Evolutionary conservation across 2,113 vertebrate species (phyloP).

Genomic region (Nannobrachium achirus): DNA sequence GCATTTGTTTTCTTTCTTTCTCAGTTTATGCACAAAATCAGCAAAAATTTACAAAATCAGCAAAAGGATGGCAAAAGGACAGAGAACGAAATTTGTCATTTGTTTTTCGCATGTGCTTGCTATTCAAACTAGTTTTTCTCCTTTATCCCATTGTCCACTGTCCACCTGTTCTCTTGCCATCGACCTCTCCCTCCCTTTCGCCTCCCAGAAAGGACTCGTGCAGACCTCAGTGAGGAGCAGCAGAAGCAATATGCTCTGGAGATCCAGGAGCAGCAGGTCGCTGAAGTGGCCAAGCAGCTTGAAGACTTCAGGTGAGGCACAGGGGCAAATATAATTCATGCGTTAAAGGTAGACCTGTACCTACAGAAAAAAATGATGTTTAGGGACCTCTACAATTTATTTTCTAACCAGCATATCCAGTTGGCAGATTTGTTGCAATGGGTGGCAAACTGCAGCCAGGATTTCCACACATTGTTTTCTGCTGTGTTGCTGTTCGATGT

Average conservation of each 20-base stretch:
- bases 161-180: neutral
- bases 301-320: constrained; percentile 85
- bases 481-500: too few species aligned
- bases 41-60: neutral
- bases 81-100: neutral
- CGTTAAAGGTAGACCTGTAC: too few species aligned
- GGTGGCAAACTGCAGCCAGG: too few species aligned
- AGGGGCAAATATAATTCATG: too few species aligned
- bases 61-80: too few species aligned
- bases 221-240: constrained; percentile 82
- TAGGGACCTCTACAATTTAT: too few species aligned
- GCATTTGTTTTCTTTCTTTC: neutral
- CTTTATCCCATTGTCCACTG: neutral
- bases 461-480: too few species aligned
- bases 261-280: constrained; percentile 71
- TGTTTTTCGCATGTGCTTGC: too few species aligned
- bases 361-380: too few species aligned
- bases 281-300: constrained; percentile 81
- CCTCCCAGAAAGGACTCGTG: constrained; percentile 82
- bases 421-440: too few species aligned
- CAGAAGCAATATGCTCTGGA: constrained; percentile 77
- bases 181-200: neutral
- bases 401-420: too few species aligned
- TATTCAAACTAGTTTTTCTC: too few species aligned
- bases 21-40: neutral